Percentiles rank a stretch among this genome's conserved stretches.
Evolutionary conservation across 2,888 invertebrate species (phyloP).

Genomic region (Sminthurinus aureus): DNA sequence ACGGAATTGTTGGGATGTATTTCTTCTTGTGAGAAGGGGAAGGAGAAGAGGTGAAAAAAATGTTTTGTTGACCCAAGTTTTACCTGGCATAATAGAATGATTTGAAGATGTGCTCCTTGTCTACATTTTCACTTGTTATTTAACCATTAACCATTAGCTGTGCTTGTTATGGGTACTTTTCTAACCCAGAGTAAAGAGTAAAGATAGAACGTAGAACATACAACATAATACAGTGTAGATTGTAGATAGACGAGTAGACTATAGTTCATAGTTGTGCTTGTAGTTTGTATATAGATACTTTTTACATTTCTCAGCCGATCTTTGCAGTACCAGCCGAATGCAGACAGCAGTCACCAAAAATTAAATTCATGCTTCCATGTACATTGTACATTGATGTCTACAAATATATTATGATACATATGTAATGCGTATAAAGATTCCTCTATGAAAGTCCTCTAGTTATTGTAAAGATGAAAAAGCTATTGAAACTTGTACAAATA

Average conservation of each 20-base stretch:
- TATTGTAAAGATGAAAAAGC: too few species aligned
- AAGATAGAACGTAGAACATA: background rate
- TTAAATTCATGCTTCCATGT: slow-evolving; percentile 6
- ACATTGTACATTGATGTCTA: too few species aligned
- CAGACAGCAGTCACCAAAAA: slow-evolving; percentile 11
- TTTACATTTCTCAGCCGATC: too few species aligned
- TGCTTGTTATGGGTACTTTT: slow-evolving; percentile 10
- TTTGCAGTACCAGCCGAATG: background rate
- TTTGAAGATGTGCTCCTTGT: slow-evolving; percentile 4
- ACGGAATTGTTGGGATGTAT: background rate
- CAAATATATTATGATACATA: too few species aligned
- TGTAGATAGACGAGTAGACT: background rate
- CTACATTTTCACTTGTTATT: background rate
- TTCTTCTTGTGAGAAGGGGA: background rate
- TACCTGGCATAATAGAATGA: slow-evolving; percentile 24
- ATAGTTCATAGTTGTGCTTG: background rate
- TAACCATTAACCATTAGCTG: background rate
- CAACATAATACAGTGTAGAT: background rate
- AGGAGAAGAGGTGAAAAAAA: background rate
- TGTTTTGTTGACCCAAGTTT: slow-evolving; percentile 20
- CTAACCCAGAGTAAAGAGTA: background rate
- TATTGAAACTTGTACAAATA: too few species aligned
- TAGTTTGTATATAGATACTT: background rate
- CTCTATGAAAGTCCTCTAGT: too few species aligned
- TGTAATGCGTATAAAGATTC: too few species aligned